These are phyloP conservation scores for Didymodactylos carnosus DNA, from an alignment of 2,888 invertebrate species.

Conservation along the genomic window DNA sequence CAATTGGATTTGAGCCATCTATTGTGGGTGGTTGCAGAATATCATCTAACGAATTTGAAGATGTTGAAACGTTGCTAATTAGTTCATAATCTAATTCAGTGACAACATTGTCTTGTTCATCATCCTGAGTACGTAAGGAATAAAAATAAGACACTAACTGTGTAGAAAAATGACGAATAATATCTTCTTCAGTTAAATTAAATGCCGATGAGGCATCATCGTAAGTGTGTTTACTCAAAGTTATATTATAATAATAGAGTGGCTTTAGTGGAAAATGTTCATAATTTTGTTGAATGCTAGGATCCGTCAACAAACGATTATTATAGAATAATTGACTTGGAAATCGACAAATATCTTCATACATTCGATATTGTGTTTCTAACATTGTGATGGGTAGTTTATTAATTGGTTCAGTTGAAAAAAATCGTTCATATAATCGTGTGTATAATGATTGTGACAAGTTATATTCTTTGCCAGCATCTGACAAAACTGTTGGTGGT, in stretches of 20 bases:
- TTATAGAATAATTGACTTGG: slow-evolving; percentile 55
- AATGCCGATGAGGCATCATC: not conserved
- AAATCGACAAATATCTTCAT: slow-evolving; percentile 54
- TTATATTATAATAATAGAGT: not conserved
- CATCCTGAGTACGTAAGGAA: slow-evolving; percentile 16
- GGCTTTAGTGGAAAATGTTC: not conserved
- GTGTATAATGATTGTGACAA: slow-evolving; percentile 57
- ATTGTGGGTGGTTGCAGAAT: not conserved
- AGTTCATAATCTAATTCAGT: not conserved
- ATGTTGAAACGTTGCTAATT: not conserved
- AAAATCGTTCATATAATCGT: slow-evolving; percentile 46
- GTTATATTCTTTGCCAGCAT: slow-evolving; percentile 51
- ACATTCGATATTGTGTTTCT: slow-evolving; percentile 60
- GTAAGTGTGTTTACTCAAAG: not conserved
- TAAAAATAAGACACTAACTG: not conserved
- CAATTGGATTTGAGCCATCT: slow-evolving; percentile 15
- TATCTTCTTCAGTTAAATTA: slow-evolving; percentile 24
- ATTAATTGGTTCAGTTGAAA: slow-evolving; percentile 23
- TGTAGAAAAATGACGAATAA: not conserved
- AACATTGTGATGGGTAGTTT: slow-evolving; percentile 21
- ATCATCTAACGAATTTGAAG: slow-evolving; percentile 35
- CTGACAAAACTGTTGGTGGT: slow-evolving; percentile 56
- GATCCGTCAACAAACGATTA: slow-evolving; percentile 34
- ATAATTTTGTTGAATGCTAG: not conserved
- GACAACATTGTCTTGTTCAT: not conserved